Percentiles rank a stretch among this genome's conserved stretches.
Conservation (phyloP, 2,888 invertebrate genomes). For the Dendrolimus pini region DNA sequence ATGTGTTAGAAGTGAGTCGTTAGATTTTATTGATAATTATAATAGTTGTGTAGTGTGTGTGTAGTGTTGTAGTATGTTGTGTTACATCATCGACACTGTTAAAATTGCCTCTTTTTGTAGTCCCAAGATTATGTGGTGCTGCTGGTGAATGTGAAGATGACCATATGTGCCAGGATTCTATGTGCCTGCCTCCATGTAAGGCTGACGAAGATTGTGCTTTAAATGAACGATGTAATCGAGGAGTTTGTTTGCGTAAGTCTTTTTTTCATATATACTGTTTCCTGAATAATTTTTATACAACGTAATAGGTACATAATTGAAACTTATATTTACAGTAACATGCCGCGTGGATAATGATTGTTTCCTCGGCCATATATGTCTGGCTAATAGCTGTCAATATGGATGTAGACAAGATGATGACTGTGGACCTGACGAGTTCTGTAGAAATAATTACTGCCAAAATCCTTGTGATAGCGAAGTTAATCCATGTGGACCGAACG, state of each 20-base stretch:
- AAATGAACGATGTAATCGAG: slow-evolving; percentile 91
- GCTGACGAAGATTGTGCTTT: slow-evolving; percentile 89
- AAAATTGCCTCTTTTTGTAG: slow-evolving; percentile 52
- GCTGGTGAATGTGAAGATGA: slow-evolving; percentile 83
- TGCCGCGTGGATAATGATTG: slow-evolving; percentile 95
- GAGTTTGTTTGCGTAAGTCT: slow-evolving; percentile 86
- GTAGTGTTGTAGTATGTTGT: background rate
- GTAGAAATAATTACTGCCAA: slow-evolving; percentile 86
- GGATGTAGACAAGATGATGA: slow-evolving; percentile 93
- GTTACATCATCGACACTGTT: too few species aligned
- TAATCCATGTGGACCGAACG: slow-evolving; percentile 91
- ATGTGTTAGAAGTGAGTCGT: slow-evolving; percentile 85
- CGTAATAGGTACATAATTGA: slow-evolving; percentile 4
- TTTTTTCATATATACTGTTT: background rate
- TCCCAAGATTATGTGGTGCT: slow-evolving; percentile 85
- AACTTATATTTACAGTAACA: slow-evolving; percentile 76
- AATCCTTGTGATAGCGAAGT: slow-evolving; percentile 82
- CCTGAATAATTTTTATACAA: slow-evolving; percentile 3
- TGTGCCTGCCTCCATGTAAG: slow-evolving; percentile 87
- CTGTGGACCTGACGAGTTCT: slow-evolving; percentile 89
- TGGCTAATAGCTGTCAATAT: slow-evolving; percentile 89
- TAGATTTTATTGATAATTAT: background rate
- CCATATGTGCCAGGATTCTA: slow-evolving; percentile 86
- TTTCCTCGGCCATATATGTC: slow-evolving; percentile 92
- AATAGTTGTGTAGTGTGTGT: too few species aligned